Conservation (phyloP, 92 coral and sea anemone species). For the Parazoanthus atlanticus region DNA sequence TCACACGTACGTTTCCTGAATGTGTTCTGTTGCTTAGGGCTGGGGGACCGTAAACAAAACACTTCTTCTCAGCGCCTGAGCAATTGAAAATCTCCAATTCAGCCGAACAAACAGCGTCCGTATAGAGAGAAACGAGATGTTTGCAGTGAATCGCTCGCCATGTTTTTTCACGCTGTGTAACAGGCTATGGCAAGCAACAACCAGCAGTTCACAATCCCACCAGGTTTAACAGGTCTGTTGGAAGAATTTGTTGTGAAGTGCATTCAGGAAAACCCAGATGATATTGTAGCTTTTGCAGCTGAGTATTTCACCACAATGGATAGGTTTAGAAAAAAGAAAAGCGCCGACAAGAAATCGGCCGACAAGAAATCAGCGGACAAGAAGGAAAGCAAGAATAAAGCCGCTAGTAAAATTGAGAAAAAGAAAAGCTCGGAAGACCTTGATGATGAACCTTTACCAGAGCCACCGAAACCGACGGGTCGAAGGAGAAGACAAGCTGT, state of each 20-base stretch:
- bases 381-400: constrained; percentile 68
- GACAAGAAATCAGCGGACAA: constrained; percentile 65
- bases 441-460: constrained; percentile 69
- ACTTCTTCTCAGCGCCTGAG: constrained; percentile 26
- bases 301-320: constrained; percentile 91
- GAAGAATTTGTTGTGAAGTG: constrained; percentile 98
- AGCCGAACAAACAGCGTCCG: background rate
- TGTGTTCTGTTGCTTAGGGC: constrained; percentile 46
- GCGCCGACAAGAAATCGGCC: constrained; percentile 48
- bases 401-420: constrained; percentile 24
- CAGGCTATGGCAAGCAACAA: constrained; percentile 62
- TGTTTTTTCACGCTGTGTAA: constrained; percentile 17
- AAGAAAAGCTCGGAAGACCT: constrained; percentile 35
- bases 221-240: constrained; percentile 89
- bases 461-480: constrained; percentile 82
- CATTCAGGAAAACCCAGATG: constrained; percentile 93
- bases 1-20: constrained; percentile 31
- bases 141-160: constrained; percentile 15
- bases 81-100: constrained; percentile 23
- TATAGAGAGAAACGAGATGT: constrained; percentile 23
- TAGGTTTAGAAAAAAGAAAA: constrained; percentile 57
- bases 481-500: constrained; percentile 91
- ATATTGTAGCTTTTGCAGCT: constrained; percentile 94
- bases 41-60: constrained; percentile 36
- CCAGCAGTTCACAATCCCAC: constrained; percentile 80